Evolutionary conservation across 30 jellyfish, hydroid and myxozoan genomes (phyloP).

Genomic region (Chironex yamaguchii): DNA sequence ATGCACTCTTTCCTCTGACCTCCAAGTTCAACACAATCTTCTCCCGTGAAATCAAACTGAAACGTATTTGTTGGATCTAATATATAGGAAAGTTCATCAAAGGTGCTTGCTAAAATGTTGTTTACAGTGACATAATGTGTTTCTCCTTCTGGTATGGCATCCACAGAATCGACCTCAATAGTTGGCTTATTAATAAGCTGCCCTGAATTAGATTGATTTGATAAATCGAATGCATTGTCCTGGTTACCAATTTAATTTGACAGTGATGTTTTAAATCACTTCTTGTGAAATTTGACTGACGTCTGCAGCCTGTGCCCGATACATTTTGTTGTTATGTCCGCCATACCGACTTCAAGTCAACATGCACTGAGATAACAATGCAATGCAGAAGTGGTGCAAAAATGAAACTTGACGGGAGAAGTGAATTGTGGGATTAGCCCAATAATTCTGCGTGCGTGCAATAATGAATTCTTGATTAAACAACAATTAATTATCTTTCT

Average conservation of each 20-base stretch:
- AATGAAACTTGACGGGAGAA: too few species aligned
- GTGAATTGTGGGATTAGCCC: neutral
- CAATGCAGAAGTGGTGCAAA: too few species aligned
- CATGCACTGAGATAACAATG: too few species aligned
- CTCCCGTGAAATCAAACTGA: constrained; percentile 14
- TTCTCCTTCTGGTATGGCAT: constrained; percentile 28
- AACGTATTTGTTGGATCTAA: constrained; percentile 38
- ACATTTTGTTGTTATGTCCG: too few species aligned
- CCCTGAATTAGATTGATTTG: too few species aligned
- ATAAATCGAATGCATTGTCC: too few species aligned
- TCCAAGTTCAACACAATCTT: constrained; percentile 3
- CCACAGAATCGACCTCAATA: constrained; percentile 33
- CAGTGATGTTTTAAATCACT: too few species aligned
- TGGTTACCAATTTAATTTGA: too few species aligned
- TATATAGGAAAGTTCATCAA: constrained; percentile 34
- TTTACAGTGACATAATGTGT: constrained; percentile 41
- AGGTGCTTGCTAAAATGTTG: constrained; percentile 3
- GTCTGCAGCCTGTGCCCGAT: too few species aligned
- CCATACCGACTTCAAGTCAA: too few species aligned
- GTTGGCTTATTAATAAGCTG: too few species aligned
- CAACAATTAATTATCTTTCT: neutral
- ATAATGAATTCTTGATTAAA: neutral
- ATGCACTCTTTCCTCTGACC: neutral
- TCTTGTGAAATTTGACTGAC: too few species aligned
- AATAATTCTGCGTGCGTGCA: constrained; percentile 21